Evolutionary conservation across 2,797 vertebrate species (phyloP).

Genomic region (Sebastes hubbsi): DNA sequence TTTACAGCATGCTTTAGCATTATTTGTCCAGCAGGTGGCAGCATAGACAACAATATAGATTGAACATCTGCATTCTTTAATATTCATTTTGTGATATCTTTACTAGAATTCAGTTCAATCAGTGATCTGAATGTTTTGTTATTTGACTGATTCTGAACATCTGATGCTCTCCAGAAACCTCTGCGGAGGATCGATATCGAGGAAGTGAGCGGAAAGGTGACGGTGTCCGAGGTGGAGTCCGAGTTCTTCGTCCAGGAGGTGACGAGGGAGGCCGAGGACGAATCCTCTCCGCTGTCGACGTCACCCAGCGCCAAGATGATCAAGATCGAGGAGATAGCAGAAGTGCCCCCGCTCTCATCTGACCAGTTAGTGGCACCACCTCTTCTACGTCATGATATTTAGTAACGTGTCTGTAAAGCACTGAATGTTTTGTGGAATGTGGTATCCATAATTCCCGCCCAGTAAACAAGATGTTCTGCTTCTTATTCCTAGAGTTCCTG

Average conservation of each 20-base stretch:
- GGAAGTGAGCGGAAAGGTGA: conserved; percentile 84
- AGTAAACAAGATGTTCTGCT: not conserved
- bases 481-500: conserved; percentile 6
- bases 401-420: not conserved
- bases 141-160: not conserved
- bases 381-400: not conserved
- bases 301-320: conserved; percentile 89
- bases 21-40: conserved; percentile 35
- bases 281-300: conserved; percentile 68
- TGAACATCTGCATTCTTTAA: not conserved
- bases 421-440: not conserved
- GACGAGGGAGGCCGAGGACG: conserved; percentile 45
- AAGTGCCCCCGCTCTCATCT: conserved; percentile 29
- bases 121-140: not conserved
- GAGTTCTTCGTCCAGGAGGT: conserved; percentile 30
- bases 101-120: not conserved
- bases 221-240: conserved; percentile 32
- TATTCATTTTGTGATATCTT: not conserved
- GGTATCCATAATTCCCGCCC: not conserved
- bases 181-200: conserved; percentile 88
- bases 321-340: conserved; percentile 89
- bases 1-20: not conserved
- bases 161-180: conserved; percentile 82
- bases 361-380: conserved; percentile 49
- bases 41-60: fast-evolving